Evolutionary conservation across 1,140 invertebrate genomes (phyloP).

Genomic region (Heliconius hewitsoni): DNA sequence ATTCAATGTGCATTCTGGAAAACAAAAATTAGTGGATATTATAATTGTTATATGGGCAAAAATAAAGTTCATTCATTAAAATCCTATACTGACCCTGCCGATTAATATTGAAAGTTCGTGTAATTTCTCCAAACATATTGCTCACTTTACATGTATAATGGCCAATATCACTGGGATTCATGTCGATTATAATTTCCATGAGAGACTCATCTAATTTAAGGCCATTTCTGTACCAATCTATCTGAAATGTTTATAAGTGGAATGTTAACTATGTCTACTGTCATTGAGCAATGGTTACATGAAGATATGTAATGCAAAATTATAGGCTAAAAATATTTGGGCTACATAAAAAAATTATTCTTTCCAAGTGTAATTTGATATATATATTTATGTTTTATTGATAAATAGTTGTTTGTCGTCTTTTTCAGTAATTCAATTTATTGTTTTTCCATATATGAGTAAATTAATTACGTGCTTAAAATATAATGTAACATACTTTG

Average conservation of each 20-base stretch:
- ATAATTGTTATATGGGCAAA: not conserved
- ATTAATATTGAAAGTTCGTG: constrained; percentile 44
- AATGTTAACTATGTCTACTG: not conserved
- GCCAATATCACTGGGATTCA: constrained; percentile 43
- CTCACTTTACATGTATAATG: constrained; percentile 48
- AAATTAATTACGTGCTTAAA: too few species aligned
- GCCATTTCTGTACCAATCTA: constrained; percentile 46
- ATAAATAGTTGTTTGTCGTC: not conserved
- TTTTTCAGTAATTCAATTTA: too few species aligned
- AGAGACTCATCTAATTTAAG: constrained; percentile 28
- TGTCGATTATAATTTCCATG: constrained; percentile 32
- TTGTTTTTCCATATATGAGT: too few species aligned
- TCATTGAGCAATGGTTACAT: too few species aligned
- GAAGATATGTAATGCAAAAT: too few species aligned
- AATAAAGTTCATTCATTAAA: not conserved
- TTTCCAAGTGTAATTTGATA: too few species aligned
- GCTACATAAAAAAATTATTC: too few species aligned
- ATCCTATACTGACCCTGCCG: constrained; percentile 40
- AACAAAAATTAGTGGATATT: not conserved
- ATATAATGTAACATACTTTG: constrained; percentile 1
- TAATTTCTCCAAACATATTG: constrained; percentile 52
- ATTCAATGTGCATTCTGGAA: constrained; percentile 33
- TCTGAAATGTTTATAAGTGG: constrained; percentile 35
- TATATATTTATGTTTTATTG: too few species aligned
- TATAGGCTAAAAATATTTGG: too few species aligned